These are phyloP conservation scores for Paralinhomoeus sp. DNA, from an alignment of 2,888 invertebrate genomes.

Conservation along the genomic window DNA sequence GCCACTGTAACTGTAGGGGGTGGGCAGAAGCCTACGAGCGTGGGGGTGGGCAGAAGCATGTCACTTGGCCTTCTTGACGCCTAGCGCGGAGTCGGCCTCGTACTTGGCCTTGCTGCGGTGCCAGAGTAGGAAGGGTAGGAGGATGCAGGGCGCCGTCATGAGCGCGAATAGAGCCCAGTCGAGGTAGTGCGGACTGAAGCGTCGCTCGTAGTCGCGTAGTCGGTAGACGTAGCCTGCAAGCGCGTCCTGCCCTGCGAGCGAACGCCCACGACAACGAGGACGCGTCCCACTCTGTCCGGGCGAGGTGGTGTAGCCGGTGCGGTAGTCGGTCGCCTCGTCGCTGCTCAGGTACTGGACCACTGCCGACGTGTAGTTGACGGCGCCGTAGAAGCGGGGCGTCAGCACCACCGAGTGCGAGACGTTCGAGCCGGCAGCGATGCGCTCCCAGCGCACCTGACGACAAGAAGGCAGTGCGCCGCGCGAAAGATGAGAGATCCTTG, in stretches of 20 bases:
- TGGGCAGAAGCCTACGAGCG: no score
- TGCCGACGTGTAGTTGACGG: conserved; percentile 89
- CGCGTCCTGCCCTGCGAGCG: not conserved
- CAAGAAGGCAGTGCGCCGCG: not conserved
- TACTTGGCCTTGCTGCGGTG: conserved; percentile 82
- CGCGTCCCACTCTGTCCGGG: conserved; percentile 86
- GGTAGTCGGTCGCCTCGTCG: conserved; percentile 39
- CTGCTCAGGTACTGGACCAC: conserved; percentile 63
- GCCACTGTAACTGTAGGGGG: no score
- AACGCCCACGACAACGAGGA: no score
- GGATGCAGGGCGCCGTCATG: conserved; percentile 79
- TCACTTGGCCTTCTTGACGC: conserved; percentile 4
- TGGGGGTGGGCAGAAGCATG: not conserved
- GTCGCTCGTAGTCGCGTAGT: conserved; percentile 20
- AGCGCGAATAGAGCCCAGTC: conserved; percentile 92
- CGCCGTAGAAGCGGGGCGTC: conserved; percentile 63
- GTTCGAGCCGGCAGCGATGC: conserved; percentile 71
- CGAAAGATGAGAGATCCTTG: not conserved
- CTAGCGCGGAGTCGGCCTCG: conserved; percentile 37
- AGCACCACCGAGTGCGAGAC: conserved; percentile 78
- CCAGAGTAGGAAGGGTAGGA: conserved; percentile 81
- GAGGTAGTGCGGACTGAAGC: conserved; percentile 34
- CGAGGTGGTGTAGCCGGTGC: conserved; percentile 47
- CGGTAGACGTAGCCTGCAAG: conserved; percentile 21
- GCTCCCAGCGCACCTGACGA: conserved; percentile 38